These are phyloP conservation scores for Channallabes apus DNA, from an alignment of 2,797 vertebrate genomes.

Conservation along the genomic window DNA sequence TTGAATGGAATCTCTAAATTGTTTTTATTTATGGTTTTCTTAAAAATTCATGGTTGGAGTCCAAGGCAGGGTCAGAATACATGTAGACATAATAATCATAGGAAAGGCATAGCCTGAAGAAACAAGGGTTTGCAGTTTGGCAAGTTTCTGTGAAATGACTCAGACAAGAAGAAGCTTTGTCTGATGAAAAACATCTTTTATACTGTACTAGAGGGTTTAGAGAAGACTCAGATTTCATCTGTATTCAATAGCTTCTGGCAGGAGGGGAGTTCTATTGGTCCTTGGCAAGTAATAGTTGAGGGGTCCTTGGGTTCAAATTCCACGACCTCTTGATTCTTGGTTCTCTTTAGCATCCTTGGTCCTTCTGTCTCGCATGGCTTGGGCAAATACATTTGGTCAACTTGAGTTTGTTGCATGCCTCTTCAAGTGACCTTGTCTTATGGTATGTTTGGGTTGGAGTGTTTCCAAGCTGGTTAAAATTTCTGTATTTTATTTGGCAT, in stretches of 20 bases:
- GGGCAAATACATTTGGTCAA: background rate
- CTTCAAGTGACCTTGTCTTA: background rate
- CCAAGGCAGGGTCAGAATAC: conserved; percentile 7
- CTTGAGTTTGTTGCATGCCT: background rate
- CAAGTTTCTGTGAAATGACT: conserved; percentile 15
- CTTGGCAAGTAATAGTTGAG: background rate
- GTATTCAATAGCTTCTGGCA: conserved; percentile 11
- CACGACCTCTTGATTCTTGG: background rate
- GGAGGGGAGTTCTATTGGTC: background rate
- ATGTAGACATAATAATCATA: conserved; percentile 25
- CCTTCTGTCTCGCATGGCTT: background rate
- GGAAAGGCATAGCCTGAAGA: conserved; percentile 2
- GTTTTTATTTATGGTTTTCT: background rate
- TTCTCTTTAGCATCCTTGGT: background rate
- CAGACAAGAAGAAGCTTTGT: conserved; percentile 22
- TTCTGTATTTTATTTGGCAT: background rate
- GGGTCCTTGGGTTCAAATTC: conserved; percentile 4
- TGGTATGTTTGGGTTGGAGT: background rate
- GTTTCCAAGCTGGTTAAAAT: background rate
- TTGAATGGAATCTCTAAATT: conserved; percentile 16
- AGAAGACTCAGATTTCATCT: conserved; percentile 1
- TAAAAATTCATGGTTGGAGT: conserved; percentile 6
- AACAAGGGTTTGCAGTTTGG: conserved; percentile 3
- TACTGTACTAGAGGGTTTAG: background rate
- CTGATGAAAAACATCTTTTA: conserved; percentile 8